Conservation (phyloP, 2,888 invertebrate genomes). For the Hymenopus coronatus region DNA sequence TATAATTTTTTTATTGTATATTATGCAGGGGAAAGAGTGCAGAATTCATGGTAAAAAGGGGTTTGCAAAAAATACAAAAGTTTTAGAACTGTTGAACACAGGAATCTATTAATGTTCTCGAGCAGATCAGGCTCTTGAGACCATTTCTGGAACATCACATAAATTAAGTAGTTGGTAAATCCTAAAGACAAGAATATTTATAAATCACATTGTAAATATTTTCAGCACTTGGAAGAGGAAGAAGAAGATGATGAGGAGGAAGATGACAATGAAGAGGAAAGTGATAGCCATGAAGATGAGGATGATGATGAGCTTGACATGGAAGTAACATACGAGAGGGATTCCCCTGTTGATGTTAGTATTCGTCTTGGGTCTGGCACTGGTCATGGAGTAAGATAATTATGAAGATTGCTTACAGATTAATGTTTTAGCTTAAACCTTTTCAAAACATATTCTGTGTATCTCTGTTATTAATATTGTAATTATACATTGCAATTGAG, state of each 20-base stretch:
- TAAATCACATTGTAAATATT: neutral
- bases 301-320: constrained; percentile 57
- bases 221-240: constrained; percentile 44
- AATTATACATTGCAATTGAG: too few relatives aligned
- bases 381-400: constrained; percentile 41
- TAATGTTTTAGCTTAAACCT: neutral
- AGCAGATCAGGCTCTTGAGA: too few relatives aligned
- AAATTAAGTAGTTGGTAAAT: too few relatives aligned
- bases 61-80: too few relatives aligned
- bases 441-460: neutral
- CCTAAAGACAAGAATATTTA: too few relatives aligned
- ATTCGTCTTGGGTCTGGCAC: constrained; percentile 43
- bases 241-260: constrained; percentile 61
- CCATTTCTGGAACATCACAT: too few relatives aligned
- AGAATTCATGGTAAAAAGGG: too few relatives aligned
- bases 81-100: too few relatives aligned
- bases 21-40: too few relatives aligned
- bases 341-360: constrained; percentile 46
- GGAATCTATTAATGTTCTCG: too few relatives aligned
- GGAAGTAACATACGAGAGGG: constrained; percentile 46
- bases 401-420: neutral
- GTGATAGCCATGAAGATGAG: constrained; percentile 61
- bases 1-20: too few relatives aligned
- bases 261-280: constrained; percentile 61
- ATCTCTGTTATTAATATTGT: neutral